Base-by-base conservation (phyloP, 2,888 invertebrate genomes). In the Chrysina gloriosa region DNA sequence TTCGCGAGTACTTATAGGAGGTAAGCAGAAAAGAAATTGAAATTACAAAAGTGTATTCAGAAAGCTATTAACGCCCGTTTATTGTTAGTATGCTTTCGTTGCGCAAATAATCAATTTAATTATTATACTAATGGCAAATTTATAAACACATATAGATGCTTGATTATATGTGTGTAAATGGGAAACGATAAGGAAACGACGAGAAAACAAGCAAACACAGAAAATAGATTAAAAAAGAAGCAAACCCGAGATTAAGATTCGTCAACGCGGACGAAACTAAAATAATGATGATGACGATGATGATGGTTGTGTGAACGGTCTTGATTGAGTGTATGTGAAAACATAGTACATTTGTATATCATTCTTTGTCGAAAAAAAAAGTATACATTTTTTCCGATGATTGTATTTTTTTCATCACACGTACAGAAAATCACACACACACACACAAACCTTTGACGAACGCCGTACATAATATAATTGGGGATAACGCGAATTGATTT, bases 301-400 rank as follows among this genome's bases (percentile, higher is more conserved):
- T 31, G 52, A 29, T 52, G 75, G 73, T 73, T 75, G 76, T 74
- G 76, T 77, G 75, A 77, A 72, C 75, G 75, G 70, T 52, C 19
- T 19, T 52, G 67, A 72, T 70, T 73, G 78, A 72, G 73, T 76
- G 75, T 72, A 77, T 77, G 83, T 82, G 82, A 83, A 52, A 50
- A 82, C 83, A 84, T 82, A 84, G 83, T 84, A 85, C 82, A 85
- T 85, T 85, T 86, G 85, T 85, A 85, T 84, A 85, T 84, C 84
- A 84, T 84, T 84, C 83, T 85, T 58, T 84, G 84, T 84, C 84
- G 81, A 27, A 58, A 56, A 56, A 54, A 56, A 36, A 58, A 84
- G 81, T 84, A 85, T 84, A 85, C 83, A 84, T 82, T 85, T 84
- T 82, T 85, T 84, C 83, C 83, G 79, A 81, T 45, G 42, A 29